Evolutionary conservation across 2,113 vertebrate genomes (phyloP), one percentile per base, ranked within the genome.

Genomic region (Irena cyanogastra): DNA sequence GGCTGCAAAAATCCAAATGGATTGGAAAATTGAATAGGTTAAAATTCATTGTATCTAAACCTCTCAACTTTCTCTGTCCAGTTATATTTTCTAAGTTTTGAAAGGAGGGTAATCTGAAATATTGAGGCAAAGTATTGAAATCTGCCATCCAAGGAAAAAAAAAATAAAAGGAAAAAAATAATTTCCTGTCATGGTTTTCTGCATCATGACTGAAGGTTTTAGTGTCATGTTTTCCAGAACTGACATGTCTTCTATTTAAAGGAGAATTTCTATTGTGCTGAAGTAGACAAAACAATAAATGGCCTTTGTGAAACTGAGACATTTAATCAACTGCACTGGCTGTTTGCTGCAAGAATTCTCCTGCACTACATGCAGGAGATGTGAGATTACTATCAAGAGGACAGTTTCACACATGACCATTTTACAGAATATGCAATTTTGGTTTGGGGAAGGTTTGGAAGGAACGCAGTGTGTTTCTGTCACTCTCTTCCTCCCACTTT

Each of bases 51-150:
- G 37, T 78, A n/a, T 64, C 24, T 37, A n/a, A 72, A 11, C 16
- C 27, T 92, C 15, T 81, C 61, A 66, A 14, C 6, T 50, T 89
- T 56, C 30, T 70, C 45, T 78, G 71, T 63, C 33, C 54, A 59
- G 59, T 65, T 87, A 31, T 82, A 88, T 91, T 33, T 89, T 82
- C 53, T 68, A 66, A 71, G 14, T 53, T 92, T 76, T 74, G 83
- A 94, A 91, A 83, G 16, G 12, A 39, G 16, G 37, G 33, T 89
- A 85, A 94, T 87, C 66, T 83, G 33, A 85, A 96, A 66, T 37
- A 70, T 16, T 26, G 17, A 85, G n/a, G 24, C 18, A 83, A 91
- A 91, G 16, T 57, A 64, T 19, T 61, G 31, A 30, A 81, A 82
- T 52, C n/a, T 84, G 28, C 15, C 31, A 44, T 41, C 9, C 15